Evolutionary conservation across 2,888 invertebrate species (phyloP).

Genomic region (Campopleginae sp.): DNA sequence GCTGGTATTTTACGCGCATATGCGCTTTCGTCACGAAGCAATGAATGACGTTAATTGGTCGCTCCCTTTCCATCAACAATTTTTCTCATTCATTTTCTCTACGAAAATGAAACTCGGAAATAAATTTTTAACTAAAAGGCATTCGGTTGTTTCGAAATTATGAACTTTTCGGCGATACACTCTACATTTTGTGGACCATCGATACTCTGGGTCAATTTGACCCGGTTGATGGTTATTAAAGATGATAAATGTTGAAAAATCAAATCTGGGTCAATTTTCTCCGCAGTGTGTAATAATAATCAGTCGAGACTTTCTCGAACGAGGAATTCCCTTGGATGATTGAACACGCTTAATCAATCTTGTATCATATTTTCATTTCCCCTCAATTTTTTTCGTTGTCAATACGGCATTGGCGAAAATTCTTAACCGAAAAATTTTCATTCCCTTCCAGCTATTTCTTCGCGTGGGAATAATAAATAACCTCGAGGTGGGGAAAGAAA

Average conservation of each 20-base stretch:
- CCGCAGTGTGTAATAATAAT: not conserved
- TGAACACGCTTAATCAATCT: not conserved
- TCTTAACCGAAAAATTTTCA: slow-evolving; percentile 7
- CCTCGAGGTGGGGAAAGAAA: slow-evolving; percentile 7
- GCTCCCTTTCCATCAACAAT: not conserved
- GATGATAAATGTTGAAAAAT: no score
- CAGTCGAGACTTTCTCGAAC: not conserved
- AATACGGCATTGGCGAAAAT: not conserved
- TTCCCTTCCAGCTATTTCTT: not conserved
- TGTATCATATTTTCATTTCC: slow-evolving; percentile 3
- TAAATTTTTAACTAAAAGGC: not conserved
- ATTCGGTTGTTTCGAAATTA: not conserved
- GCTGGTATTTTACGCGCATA: slow-evolving; percentile 23
- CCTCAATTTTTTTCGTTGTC: not conserved
- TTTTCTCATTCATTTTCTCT: not conserved
- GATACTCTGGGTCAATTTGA: not conserved
- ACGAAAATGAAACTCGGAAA: not conserved
- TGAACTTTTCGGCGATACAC: not conserved
- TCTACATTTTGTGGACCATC: no score
- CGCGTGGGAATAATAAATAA: slow-evolving; percentile 45
- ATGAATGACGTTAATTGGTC: slow-evolving; percentile 45
- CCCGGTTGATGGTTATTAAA: no score
- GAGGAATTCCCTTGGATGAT: not conserved
- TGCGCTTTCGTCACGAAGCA: slow-evolving; percentile 49
- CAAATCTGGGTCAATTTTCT: no score